These are phyloP conservation scores for Oryzias javanicus DNA, from an alignment of 2,113 vertebrate genomes.

Conservation along the genomic window DNA sequence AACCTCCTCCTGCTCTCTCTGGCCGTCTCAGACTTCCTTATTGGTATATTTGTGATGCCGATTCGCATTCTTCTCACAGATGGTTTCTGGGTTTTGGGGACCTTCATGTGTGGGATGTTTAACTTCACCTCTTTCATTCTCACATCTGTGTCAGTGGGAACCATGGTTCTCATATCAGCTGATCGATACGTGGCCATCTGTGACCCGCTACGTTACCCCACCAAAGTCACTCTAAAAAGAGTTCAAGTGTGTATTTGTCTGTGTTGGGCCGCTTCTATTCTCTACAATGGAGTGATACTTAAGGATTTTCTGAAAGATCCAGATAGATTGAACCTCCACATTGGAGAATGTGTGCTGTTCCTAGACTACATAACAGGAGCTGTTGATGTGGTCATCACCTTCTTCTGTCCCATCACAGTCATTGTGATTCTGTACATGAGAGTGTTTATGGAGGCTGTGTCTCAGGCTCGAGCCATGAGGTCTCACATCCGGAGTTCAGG, in stretches of 20 bases:
- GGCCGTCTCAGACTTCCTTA: constrained; percentile 3
- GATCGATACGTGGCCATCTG: constrained; percentile 11
- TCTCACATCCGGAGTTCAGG: background rate
- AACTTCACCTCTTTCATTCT: background rate
- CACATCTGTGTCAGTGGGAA: background rate
- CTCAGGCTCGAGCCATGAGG: constrained; percentile 2
- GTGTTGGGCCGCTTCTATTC: background rate
- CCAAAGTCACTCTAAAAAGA: background rate
- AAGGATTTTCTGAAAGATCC: background rate
- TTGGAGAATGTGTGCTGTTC: background rate
- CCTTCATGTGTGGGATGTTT: background rate
- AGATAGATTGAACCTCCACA: background rate
- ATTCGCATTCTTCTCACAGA: background rate
- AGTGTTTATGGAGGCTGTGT: background rate
- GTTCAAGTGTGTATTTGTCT: background rate
- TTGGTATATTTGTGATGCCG: background rate
- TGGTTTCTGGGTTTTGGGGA: background rate
- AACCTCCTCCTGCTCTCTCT: constrained; percentile 64
- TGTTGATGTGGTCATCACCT: background rate
- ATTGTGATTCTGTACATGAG: constrained; percentile 5
- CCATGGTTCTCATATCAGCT: constrained; percentile 12
- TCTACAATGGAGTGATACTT: background rate
- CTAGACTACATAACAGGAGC: too few relatives aligned
- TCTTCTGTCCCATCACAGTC: background rate
- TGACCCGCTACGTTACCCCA: background rate